These are phyloP conservation scores for Dysmachus trigonus DNA, from an alignment of 2,888 invertebrate species.

Conservation along the genomic window DNA sequence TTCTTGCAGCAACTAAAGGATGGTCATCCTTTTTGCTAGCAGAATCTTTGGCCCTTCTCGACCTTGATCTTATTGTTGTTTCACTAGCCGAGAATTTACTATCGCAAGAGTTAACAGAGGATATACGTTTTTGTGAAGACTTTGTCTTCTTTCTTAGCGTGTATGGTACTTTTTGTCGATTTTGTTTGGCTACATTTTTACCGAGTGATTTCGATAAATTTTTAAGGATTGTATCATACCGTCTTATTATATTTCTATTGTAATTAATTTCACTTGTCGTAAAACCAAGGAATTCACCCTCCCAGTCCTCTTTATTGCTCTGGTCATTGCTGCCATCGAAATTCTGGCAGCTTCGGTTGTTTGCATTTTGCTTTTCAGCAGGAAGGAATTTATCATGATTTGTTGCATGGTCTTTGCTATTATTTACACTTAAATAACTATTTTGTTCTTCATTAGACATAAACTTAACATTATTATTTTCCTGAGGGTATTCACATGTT, in stretches of 20 bases:
- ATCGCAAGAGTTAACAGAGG: background rate
- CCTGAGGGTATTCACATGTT: constrained; percentile 30
- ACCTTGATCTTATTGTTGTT: background rate
- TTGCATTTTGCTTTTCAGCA: constrained; percentile 1
- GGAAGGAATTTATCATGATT: background rate
- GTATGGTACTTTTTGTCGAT: background rate
- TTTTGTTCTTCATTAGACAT: constrained; percentile 36
- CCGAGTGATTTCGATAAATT: background rate
- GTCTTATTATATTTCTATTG: background rate
- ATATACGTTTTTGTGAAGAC: background rate
- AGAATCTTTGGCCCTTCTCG: background rate
- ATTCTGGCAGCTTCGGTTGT: background rate
- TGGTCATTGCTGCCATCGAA: background rate
- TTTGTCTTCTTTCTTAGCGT: background rate
- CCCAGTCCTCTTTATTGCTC: background rate
- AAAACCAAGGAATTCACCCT: constrained; percentile 15
- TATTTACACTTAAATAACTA: constrained; percentile 7
- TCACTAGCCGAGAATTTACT: background rate
- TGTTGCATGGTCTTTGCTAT: background rate
- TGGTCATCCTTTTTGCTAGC: background rate
- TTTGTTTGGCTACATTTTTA: background rate
- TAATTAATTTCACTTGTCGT: constrained; percentile 10
- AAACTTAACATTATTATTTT: constrained; percentile 40
- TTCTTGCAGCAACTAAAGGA: background rate
- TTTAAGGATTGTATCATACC: background rate